These are phyloP conservation scores for Tapera naevia DNA, from an alignment of 2,797 vertebrate species.

Conservation along the genomic window DNA sequence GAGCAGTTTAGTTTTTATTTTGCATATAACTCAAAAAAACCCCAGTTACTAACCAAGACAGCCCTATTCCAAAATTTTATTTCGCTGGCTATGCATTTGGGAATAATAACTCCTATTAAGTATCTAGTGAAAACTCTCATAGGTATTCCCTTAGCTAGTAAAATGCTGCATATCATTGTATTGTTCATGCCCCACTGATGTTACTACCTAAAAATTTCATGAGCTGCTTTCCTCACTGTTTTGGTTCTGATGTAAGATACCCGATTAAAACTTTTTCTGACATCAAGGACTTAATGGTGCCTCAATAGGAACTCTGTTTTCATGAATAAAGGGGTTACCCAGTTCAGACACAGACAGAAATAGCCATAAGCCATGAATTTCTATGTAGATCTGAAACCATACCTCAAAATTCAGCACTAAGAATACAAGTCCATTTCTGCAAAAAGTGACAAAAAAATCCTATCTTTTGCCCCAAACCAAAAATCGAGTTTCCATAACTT, in stretches of 20 bases:
- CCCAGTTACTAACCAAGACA: neutral
- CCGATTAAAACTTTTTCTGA: neutral
- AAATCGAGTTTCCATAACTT: neutral
- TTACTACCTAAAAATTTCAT: neutral
- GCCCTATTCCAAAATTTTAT: neutral
- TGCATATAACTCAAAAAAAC: neutral
- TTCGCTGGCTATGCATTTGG: neutral
- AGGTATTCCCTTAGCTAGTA: neutral
- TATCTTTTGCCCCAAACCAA: neutral
- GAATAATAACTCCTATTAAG: neutral
- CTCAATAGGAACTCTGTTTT: neutral
- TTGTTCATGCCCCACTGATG: neutral
- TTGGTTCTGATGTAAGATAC: neutral
- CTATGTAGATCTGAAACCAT: neutral
- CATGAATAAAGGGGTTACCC: neutral
- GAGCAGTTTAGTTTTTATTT: neutral
- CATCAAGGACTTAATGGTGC: neutral
- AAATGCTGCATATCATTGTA: neutral
- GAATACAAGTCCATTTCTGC: neutral
- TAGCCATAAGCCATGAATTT: neutral
- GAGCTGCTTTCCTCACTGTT: neutral
- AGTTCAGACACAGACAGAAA: neutral
- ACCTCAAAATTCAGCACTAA: neutral
- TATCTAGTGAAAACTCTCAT: neutral
- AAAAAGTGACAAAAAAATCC: neutral